Evolutionary conservation across 2,797 vertebrate species (phyloP), one percentile per base, ranked within the genome.

Genomic region (Acrossocheilus wenchowensis): DNA sequence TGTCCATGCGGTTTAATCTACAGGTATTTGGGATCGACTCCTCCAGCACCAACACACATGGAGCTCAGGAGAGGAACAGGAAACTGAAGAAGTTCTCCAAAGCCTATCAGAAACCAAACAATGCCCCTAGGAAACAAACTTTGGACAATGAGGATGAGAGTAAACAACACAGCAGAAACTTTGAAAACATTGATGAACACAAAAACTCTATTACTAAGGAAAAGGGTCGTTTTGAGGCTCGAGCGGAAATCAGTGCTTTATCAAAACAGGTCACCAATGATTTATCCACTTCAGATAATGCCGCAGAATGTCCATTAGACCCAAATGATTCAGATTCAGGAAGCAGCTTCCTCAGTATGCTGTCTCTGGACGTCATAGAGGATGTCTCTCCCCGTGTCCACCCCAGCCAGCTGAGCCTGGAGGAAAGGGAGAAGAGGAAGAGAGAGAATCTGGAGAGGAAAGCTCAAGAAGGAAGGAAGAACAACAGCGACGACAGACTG

Each of bases 11-110:
- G 45, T 97, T 97, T 78, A 94, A 95, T 89, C 96, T 99, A 82
- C 95, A 93, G 81, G 98, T 99, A 88, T 99, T 97, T 86, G 98
- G 98, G 91, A 98, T 99, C 11, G 98, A 99, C 94, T 98, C 97
- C 1, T 99, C 98, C 78, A 96, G 93, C 93, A 94, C 89, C 86
- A 99, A 97, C 94, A 99, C 98, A 6, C 96, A 94, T 4, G 96
- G 98, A 78, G 98, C 98, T 88, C 95, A 96, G 87, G 96, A 99
- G 94, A 97, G 98, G 92, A 99, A 98, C 93, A 95, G 97, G 92
- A 99, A 99, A 93, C 93, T 99, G 87, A 98, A 97, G 93, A 99
- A 96, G 93, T 97, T 97, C 87, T 99, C 97, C 93, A 96, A 89
- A 92, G 94, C 90, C 0, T 97, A 97, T 94, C 96, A 95, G 92